A percentile compares a stretch with the other conserved stretches of the same genome.
These are phyloP conservation scores for Gallinago nigripennis DNA, from an alignment of 2,797 vertebrate genomes.

Conservation along the genomic window DNA sequence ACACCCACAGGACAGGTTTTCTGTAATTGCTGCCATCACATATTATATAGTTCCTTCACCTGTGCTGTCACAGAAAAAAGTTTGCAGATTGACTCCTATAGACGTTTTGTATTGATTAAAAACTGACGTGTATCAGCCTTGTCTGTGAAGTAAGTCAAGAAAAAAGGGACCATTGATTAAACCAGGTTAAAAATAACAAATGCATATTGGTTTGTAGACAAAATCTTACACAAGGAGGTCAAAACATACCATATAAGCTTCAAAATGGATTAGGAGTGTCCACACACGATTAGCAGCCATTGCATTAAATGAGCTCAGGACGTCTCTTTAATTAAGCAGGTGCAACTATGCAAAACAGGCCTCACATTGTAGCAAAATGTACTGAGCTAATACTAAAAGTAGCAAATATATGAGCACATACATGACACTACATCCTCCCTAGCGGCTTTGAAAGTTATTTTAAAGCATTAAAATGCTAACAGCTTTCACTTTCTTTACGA, in stretches of 20 bases:
- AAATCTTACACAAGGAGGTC: not conserved
- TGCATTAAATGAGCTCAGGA: not conserved
- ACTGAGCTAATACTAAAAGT: not conserved
- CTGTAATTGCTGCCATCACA: not conserved
- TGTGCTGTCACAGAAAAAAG: not conserved
- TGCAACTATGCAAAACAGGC: not conserved
- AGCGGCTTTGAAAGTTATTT: not conserved
- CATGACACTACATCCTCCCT: not conserved
- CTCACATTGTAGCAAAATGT: not conserved
- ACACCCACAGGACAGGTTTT: not conserved
- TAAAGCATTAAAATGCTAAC: not conserved
- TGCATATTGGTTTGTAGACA: not conserved
- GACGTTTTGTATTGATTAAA: not conserved
- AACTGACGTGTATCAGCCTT: not conserved
- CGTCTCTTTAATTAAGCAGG: not conserved
- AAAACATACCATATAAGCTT: not conserved
- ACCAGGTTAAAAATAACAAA: not conserved
- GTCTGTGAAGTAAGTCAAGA: not conserved
- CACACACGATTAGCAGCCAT: not conserved
- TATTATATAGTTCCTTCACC: not conserved
- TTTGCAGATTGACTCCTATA: not conserved
- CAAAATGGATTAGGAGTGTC: not conserved
- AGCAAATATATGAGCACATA: not conserved
- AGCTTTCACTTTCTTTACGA: conserved; percentile 38
- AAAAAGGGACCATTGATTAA: not conserved